Evolutionary conservation across 2,113 vertebrate genomes (phyloP).

Genomic region (Corydoras sp.): DNA sequence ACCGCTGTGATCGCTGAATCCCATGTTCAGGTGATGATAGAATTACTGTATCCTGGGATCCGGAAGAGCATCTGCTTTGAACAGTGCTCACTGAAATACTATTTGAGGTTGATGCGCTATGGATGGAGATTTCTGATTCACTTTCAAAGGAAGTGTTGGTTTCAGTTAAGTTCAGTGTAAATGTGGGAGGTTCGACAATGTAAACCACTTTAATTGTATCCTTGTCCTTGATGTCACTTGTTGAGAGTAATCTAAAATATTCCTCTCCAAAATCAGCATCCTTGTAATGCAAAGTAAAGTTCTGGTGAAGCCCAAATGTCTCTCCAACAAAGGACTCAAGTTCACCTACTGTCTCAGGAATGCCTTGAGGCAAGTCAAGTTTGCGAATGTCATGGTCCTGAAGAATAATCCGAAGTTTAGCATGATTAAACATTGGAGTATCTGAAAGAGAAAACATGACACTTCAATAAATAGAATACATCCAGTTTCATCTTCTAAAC

Average conservation of each 20-base stretch:
- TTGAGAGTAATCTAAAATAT: constrained; percentile 32
- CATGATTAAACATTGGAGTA: constrained; percentile 17
- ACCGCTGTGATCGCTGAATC: constrained; percentile 11
- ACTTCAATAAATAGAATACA: too few relatives aligned
- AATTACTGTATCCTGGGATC: constrained; percentile 16
- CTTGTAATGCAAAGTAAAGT: constrained; percentile 31
- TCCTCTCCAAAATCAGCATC: constrained; percentile 36
- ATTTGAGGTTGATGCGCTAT: not conserved
- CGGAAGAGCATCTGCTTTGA: constrained; percentile 15
- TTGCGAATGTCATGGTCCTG: constrained; percentile 31
- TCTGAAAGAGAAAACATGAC: too few relatives aligned
- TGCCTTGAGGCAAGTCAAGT: constrained; percentile 27
- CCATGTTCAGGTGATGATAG: constrained; percentile 27
- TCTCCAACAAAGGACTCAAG: constrained; percentile 24
- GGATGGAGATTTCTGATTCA: constrained; percentile 5
- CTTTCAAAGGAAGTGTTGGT: constrained; percentile 8
- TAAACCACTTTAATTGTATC: constrained; percentile 38
- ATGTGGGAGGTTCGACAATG: constrained; percentile 20
- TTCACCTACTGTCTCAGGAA: constrained; percentile 26
- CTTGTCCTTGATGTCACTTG: constrained; percentile 38
- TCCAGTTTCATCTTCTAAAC: too few relatives aligned
- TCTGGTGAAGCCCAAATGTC: constrained; percentile 20
- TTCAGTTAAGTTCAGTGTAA: constrained; percentile 10
- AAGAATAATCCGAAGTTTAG: constrained; percentile 30
- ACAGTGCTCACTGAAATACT: not conserved